A percentile compares a stretch with the other conserved stretches of the same genome.
phyloP scores from a whole-genome alignment of 2,888 invertebrate genomes.

The Gandaritis pyraliata region DNA sequence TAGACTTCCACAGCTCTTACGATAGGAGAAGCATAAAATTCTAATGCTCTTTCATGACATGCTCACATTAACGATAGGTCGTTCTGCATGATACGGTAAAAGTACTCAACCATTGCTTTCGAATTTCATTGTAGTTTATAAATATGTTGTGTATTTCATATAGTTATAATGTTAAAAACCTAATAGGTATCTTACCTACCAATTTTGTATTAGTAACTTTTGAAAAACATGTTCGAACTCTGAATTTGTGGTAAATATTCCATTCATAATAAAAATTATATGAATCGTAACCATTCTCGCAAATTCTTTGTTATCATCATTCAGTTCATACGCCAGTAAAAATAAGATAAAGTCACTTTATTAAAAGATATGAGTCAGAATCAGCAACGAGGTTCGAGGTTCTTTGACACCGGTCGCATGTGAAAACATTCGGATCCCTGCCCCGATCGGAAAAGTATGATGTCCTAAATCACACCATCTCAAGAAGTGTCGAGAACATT shows the following conservation, averaged over 20 bases:
- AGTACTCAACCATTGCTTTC: conserved; percentile 53
- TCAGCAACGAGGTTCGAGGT: conserved; percentile 4
- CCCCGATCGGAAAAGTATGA: conserved; percentile 40
- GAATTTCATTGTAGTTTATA: conserved; percentile 46
- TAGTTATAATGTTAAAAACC: too few species aligned
- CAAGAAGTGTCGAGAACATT: conserved; percentile 53
- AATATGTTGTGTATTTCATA: neutral
- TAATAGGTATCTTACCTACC: too few species aligned
- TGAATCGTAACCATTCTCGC: neutral
- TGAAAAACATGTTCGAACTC: too few species aligned
- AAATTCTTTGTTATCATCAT: neutral
- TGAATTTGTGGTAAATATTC: conserved; percentile 32
- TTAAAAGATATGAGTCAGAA: conserved; percentile 4
- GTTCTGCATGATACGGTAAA: conserved; percentile 50
- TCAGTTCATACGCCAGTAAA: neutral
- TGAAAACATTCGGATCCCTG: conserved; percentile 34
- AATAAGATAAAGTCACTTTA: neutral
- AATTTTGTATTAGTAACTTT: too few species aligned
- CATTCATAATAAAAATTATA: conserved; percentile 28
- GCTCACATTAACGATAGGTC: conserved; percentile 31
- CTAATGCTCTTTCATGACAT: conserved; percentile 25
- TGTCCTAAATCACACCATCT: conserved; percentile 57
- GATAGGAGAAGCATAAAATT: conserved; percentile 38
- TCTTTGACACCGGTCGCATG: conserved; percentile 8
- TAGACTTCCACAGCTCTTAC: neutral